Evolutionary conservation across 2,888 invertebrate species (phyloP), one percentile per base, ranked within the genome.

Genomic region (Himalopsyche tibetana): DNA sequence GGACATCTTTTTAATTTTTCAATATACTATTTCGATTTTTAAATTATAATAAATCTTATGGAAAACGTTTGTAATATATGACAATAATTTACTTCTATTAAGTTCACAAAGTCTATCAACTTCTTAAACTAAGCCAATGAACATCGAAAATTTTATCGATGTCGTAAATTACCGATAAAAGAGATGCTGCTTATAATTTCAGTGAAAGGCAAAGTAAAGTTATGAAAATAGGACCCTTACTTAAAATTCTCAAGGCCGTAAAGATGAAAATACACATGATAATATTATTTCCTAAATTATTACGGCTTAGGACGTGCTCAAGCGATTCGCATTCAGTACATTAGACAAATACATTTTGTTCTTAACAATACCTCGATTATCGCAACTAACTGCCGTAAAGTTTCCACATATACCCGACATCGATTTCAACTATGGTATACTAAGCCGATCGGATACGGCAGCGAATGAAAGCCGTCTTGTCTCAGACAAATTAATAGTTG

Each of bases 261-360:
- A 36, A 36, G 36, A 74, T 74, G 15, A 74, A 74, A 38, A 74
- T 36, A 74, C 74, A 74, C 74, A 74, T 74, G 74, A 74, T 74
- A 74, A 74, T 74, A 74, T 74, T 74, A 74, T 74, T 19, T 36
- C 36, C 74, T 74, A 74, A 74, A 36, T 74, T 74, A 74, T 74
- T 38, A 36, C 74, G 74, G 36, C 74, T 74, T 36, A 74, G 74
- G 74, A 36, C 74, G 36, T 74, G 74, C 74, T 74, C 74, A 74
- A 74, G 36, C 74, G 74, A 36, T 36, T 74, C 36, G 28, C 74
- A 36, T 74, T 74, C 74, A 74, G 36, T 74, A 74, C 74, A 74
- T 74, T 74, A 74, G 74, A 74, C 74, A 74, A 74, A 74, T 74
- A 74, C 36, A 74, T 74, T 74, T 74, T 74, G 74, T 74, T 74